Conservation (phyloP, 2,888 invertebrate genomes). For the Tuberolachnus salignus region DNA sequence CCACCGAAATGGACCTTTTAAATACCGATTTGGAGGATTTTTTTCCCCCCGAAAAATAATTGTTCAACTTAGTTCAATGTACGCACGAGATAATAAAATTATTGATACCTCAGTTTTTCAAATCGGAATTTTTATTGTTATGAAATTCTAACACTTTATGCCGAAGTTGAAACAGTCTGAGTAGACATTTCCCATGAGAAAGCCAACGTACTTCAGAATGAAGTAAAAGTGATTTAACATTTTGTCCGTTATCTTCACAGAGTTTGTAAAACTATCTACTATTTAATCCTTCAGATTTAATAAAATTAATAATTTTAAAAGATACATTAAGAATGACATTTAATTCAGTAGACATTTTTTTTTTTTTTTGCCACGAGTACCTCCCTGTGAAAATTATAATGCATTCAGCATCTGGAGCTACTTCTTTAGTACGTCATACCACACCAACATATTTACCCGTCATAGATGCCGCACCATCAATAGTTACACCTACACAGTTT, state of each 20-base stretch:
- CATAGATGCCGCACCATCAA: not conserved
- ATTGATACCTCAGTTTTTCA: no score
- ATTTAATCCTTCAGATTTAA: not conserved
- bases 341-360: not conserved
- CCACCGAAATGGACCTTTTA: no score
- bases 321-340: not conserved
- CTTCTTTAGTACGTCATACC: not conserved
- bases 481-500: not conserved
- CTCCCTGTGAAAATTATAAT: not conserved
- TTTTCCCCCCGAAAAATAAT: no score
- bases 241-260: not conserved
- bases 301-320: not conserved
- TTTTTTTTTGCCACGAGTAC: not conserved
- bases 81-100: no score
- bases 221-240: constrained; percentile 6
- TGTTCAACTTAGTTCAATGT: no score
- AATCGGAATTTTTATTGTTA: not conserved
- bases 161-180: not conserved
- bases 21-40: no score
- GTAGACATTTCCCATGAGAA: not conserved
- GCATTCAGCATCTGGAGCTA: not conserved
- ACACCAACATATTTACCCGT: not conserved
- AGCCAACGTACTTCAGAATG: not conserved
- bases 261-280: not conserved
- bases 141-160: not conserved